Conservation (phyloP, 2,888 invertebrate genomes). For the Andrena hattorfiana region DNA sequence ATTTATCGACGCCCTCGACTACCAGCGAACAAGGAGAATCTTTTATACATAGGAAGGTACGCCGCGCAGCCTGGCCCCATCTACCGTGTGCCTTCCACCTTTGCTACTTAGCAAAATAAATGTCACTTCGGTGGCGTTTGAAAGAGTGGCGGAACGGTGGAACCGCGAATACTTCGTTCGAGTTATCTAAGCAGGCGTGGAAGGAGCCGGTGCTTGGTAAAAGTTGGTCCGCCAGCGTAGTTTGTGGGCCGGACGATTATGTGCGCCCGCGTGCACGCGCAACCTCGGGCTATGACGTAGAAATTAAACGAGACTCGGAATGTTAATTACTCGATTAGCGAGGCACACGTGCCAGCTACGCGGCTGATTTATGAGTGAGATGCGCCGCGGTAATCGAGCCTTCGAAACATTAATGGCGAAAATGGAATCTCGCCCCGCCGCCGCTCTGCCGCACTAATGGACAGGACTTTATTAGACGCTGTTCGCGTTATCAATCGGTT, state of each 20-base stretch:
- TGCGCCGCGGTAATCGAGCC: constrained; percentile 59
- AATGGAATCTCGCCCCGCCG: constrained; percentile 36
- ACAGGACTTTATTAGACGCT: constrained; percentile 58
- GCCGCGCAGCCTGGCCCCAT: neutral
- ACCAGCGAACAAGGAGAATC: neutral
- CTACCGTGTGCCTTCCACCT: neutral
- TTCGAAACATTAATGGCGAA: constrained; percentile 59
- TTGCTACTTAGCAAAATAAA: neutral
- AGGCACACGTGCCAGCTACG: constrained; percentile 65
- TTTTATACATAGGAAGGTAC: too few species aligned
- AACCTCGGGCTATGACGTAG: constrained; percentile 49
- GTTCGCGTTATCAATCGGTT: constrained; percentile 45
- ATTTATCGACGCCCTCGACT: neutral
- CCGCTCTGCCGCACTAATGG: constrained; percentile 34
- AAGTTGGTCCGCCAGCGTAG: constrained; percentile 1
- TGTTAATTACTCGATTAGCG: constrained; percentile 74
- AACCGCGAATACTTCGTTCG: neutral
- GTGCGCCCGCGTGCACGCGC: constrained; percentile 21
- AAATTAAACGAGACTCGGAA: constrained; percentile 73
- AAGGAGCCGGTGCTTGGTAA: neutral
- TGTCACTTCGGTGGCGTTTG: neutral
- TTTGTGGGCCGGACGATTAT: constrained; percentile 22
- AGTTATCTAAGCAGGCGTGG: neutral
- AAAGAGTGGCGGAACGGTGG: neutral
- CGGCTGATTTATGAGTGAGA: constrained; percentile 64